A percentile compares a stretch with the other conserved stretches of the same genome.
Evolutionary conservation across 1,140 invertebrate genomes (phyloP).

Genomic region (Gonioctena quinquepunctata): DNA sequence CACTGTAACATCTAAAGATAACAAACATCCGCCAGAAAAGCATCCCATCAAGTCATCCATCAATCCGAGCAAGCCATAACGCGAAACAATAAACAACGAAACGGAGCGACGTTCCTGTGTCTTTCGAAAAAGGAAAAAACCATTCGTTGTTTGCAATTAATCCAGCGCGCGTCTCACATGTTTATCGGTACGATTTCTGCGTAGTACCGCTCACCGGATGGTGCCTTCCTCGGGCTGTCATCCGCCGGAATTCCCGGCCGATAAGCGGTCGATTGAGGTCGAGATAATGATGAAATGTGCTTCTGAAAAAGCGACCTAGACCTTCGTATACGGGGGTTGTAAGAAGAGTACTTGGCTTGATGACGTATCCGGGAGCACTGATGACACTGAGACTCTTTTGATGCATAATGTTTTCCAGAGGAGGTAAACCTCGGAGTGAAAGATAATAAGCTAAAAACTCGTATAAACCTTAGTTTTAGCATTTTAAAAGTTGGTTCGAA

Average conservation of each 20-base stretch:
- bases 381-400: too few relatives aligned
- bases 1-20: too few relatives aligned
- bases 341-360: too few relatives aligned
- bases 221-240: neutral
- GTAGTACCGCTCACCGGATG: neutral
- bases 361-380: too few relatives aligned
- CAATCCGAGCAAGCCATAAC: neutral
- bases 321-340: too few relatives aligned
- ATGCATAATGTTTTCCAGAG: too few relatives aligned
- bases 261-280: neutral
- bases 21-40: neutral
- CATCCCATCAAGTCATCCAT: neutral
- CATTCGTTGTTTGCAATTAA: neutral
- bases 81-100: neutral
- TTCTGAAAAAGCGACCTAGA: too few relatives aligned
- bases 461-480: too few relatives aligned
- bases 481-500: too few relatives aligned
- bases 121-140: neutral
- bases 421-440: too few relatives aligned
- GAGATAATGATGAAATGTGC: too few relatives aligned
- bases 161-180: neutral
- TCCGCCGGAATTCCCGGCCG: neutral
- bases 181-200: neutral
- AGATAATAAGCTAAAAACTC: too few relatives aligned
- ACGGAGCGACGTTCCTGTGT: neutral